A percentile compares a stretch with the other conserved stretches of the same genome.
Conservation (phyloP, 2,113 vertebrate species). For the Mesoclemmys tuberculata region DNA sequence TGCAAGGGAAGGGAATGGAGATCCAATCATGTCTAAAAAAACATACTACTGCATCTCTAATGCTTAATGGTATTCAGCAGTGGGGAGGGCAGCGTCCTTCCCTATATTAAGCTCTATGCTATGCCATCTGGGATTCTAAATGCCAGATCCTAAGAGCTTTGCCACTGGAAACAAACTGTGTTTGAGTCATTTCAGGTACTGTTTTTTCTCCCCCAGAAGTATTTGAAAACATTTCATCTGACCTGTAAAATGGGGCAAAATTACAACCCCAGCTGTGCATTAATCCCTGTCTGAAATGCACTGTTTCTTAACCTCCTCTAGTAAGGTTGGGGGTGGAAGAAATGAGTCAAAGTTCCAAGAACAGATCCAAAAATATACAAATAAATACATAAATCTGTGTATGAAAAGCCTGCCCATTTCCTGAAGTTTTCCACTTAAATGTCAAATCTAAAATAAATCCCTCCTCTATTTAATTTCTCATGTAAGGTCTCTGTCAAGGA, state of each 20-base stretch:
- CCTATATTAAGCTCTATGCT: background rate
- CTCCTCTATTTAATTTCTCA: background rate
- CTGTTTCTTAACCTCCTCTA: background rate
- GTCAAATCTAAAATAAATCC: background rate
- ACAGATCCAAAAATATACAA: background rate
- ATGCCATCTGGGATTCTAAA: background rate
- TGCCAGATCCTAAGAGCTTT: background rate
- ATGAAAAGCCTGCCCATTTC: background rate
- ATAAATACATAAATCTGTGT: background rate
- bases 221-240: background rate
- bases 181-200: background rate
- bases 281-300: background rate
- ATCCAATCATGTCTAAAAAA: background rate
- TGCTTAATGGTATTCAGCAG: background rate
- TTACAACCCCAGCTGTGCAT: background rate
- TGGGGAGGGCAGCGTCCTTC: background rate
- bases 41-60: background rate
- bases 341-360: background rate
- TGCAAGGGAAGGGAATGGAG: fast-evolving
- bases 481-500: background rate
- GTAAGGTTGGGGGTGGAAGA: background rate
- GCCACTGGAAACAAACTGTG: background rate
- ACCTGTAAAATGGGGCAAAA: background rate
- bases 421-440: background rate
- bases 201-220: background rate